A percentile compares a stretch with the other conserved stretches of the same genome.
These are phyloP conservation scores for Rhyacichthys aspro DNA, from an alignment of 2,797 vertebrate species.

Conservation along the genomic window DNA sequence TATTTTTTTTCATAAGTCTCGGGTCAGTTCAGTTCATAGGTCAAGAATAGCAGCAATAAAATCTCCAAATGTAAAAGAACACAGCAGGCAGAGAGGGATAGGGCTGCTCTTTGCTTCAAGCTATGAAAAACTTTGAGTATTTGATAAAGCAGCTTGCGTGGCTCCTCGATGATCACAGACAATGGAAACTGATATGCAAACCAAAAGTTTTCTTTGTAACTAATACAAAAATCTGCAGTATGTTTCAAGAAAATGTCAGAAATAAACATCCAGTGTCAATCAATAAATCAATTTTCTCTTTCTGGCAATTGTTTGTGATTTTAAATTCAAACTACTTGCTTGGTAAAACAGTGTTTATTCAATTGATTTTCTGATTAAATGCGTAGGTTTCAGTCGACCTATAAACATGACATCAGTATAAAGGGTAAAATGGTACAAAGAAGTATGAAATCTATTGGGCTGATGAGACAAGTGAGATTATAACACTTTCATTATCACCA, in stretches of 20 bases:
- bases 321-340: neutral
- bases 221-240: no score
- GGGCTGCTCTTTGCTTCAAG: slow-evolving; percentile 1
- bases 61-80: neutral
- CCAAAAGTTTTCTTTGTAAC: no score
- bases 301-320: no score
- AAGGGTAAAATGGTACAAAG: neutral
- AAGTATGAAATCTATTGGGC: neutral
- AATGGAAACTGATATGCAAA: no score
- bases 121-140: neutral
- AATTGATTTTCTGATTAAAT: slow-evolving; percentile 4
- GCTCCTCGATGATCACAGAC: neutral
- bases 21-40: no score
- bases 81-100: no score
- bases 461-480: slow-evolving; percentile 7
- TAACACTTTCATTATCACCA: slow-evolving; percentile 17
- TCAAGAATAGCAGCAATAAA: neutral
- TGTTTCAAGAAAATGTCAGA: no score
- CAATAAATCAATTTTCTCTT: neutral
- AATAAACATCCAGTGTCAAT: neutral
- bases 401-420: neutral
- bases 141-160: neutral
- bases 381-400: neutral
- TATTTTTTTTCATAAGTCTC: no score
- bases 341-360: neutral